Evolutionary conservation across 92 coral and sea anemone genomes (phyloP).

Genomic region (Epizoanthus ramosus): DNA sequence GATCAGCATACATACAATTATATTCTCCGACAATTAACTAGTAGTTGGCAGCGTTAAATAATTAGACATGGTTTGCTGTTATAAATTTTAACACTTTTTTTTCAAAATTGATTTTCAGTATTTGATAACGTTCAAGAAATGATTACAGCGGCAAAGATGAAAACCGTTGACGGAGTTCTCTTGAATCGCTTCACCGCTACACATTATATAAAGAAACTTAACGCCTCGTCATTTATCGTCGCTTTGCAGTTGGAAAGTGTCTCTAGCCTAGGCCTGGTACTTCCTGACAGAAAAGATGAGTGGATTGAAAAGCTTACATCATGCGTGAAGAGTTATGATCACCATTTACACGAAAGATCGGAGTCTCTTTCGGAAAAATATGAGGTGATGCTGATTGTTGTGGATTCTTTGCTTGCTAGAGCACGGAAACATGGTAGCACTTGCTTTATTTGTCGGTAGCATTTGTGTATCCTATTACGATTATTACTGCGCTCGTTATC

Average conservation of each 20-base stretch:
- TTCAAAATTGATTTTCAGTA: neutral
- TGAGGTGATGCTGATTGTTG: neutral
- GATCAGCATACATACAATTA: too few relatives aligned
- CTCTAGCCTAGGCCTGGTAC: neutral
- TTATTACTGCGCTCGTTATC: too few relatives aligned
- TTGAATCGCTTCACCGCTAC: neutral
- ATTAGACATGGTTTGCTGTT: neutral
- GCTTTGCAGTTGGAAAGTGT: neutral
- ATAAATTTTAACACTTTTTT: too few relatives aligned
- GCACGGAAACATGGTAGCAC: neutral
- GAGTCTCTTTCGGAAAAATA: neutral
- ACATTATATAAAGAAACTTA: neutral
- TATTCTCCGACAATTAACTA: too few relatives aligned
- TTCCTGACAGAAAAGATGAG: neutral
- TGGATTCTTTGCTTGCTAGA: too few relatives aligned
- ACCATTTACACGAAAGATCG: neutral
- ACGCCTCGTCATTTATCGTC: neutral
- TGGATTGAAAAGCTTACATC: constrained; percentile 1
- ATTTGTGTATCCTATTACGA: neutral
- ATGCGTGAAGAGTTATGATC: neutral
- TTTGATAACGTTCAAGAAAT: neutral
- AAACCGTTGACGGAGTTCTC: neutral
- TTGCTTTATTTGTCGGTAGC: neutral
- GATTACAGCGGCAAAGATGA: neutral
- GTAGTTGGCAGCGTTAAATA: neutral